Percentiles rank a stretch among this genome's conserved stretches.
phyloP scores from a whole-genome alignment of 2,888 invertebrate genomes.

The Eugnorisma glareosa region DNA sequence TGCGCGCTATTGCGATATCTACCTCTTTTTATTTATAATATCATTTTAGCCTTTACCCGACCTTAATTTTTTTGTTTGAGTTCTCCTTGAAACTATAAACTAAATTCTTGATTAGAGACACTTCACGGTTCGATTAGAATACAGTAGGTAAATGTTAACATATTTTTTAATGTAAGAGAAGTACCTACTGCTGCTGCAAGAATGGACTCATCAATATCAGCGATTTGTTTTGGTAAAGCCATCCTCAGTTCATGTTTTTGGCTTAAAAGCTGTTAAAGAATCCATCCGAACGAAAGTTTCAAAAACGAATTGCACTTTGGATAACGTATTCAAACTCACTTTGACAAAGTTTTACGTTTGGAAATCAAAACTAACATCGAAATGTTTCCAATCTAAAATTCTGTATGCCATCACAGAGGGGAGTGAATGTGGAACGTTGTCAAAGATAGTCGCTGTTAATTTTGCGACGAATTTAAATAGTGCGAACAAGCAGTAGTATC shows the following conservation, averaged over 20 bases:
- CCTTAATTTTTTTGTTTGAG: not conserved
- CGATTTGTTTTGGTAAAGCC: not conserved
- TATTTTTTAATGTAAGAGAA: not conserved
- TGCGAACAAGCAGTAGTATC: not conserved
- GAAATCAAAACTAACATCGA: conserved; percentile 49
- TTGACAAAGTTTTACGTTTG: conserved; percentile 45
- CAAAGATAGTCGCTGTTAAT: conserved; percentile 12
- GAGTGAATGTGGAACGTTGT: conserved; percentile 19
- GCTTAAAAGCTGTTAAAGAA: not conserved
- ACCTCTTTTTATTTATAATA: too few relatives aligned
- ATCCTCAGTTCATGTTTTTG: not conserved
- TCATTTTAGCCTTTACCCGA: too few relatives aligned
- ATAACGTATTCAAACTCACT: conserved; percentile 38
- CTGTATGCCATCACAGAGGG: conserved; percentile 26
- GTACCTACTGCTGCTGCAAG: not conserved
- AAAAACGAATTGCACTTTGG: conserved; percentile 3
- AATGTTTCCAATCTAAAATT: conserved; percentile 47
- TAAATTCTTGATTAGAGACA: not conserved
- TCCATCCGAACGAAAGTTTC: conserved; percentile 5
- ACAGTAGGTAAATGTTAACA: not conserved
- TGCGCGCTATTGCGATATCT: too few relatives aligned
- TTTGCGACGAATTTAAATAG: not conserved
- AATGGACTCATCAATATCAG: not conserved
- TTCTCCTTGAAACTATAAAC: not conserved
- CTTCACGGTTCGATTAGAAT: not conserved